Conservation (phyloP, 2,888 invertebrate genomes). For the Meganola albula region DNA sequence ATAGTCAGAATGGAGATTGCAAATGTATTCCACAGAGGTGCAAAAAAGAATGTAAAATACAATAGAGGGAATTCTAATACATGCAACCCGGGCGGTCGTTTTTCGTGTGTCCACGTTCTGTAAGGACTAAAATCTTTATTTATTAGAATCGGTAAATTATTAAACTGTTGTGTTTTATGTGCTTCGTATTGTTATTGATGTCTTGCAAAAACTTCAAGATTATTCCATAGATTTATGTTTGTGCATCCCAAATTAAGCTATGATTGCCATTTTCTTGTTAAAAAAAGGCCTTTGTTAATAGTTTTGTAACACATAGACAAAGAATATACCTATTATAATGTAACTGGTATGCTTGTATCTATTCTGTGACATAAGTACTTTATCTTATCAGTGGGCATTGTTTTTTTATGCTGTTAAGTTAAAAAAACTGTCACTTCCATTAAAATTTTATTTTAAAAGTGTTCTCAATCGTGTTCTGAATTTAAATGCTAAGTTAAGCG, state of each 20-base stretch:
- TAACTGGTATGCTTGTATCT: no score
- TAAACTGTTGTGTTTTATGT: constrained; percentile 60
- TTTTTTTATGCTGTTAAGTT: no score
- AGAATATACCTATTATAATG: no score
- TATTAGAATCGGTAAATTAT: constrained; percentile 74
- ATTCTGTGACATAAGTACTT: no score
- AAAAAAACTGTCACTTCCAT: background rate
- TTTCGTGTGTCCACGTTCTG: constrained; percentile 52
- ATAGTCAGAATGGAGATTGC: constrained; percentile 48
- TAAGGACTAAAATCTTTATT: constrained; percentile 73
- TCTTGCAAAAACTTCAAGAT: constrained; percentile 37
- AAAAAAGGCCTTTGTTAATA: background rate
- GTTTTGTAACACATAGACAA: no score
- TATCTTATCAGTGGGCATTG: no score
- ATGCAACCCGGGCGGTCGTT: constrained; percentile 72
- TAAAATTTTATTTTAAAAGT: constrained; percentile 27
- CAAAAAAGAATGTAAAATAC: constrained; percentile 74
- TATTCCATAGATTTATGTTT: constrained; percentile 23
- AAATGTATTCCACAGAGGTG: constrained; percentile 63
- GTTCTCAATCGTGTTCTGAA: constrained; percentile 51
- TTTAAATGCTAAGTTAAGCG: constrained; percentile 50
- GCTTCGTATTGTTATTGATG: constrained; percentile 51
- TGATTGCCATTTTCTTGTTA: constrained; percentile 15
- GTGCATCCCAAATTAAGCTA: constrained; percentile 26
- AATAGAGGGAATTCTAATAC: constrained; percentile 67